Evolutionary conservation across 2,113 vertebrate species (phyloP), one percentile per base, ranked within the genome.

Genomic region (Grammomys surdaster): DNA sequence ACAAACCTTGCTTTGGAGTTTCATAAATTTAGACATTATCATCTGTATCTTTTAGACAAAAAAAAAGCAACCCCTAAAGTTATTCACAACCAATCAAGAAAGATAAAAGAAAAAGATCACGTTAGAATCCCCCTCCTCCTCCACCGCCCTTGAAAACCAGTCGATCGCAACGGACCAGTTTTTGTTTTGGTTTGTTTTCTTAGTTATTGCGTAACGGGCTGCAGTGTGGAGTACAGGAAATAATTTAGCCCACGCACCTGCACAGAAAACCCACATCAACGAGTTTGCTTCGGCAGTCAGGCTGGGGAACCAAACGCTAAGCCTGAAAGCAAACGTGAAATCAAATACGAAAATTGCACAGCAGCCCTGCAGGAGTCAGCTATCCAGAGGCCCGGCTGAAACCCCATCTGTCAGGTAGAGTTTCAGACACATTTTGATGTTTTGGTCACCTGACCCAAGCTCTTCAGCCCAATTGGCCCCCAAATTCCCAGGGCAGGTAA

Each of bases 311-410:
- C 98, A 98, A 98, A 98, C 99, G 98, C 98, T 99, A 98, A 98
- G 99, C 98, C 99, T 99, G 99, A 99, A 99, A 99, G 99, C 99
- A 99, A 99, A 99, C 99, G 99, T 99, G 99, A 99, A 99, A 99
- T 94, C 94, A 98, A 99, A 99, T 99, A 99, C 99, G 99, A 99
- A 99, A 99, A 99, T 99, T 99, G 99, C 99, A 98, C 98, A 98
- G 99, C 98, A 98, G 99, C 98, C 98, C 95, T 98, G 98, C 98
- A 99, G 99, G 99, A 99, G 99, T 99, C 99, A 98, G 99, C 99
- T 99, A 99, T 99, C 99, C 99, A 98, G 98, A 99, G 99, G 99
- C 99, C 99, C 98, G 98, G 97, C 98, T 99, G 99, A 99, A 99
- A 99, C 98, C 98, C 98, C 99, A 99, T 99, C 99, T 98, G 98